Conservation (phyloP, 2,797 vertebrate species). For the Spinus pinus region DNA sequence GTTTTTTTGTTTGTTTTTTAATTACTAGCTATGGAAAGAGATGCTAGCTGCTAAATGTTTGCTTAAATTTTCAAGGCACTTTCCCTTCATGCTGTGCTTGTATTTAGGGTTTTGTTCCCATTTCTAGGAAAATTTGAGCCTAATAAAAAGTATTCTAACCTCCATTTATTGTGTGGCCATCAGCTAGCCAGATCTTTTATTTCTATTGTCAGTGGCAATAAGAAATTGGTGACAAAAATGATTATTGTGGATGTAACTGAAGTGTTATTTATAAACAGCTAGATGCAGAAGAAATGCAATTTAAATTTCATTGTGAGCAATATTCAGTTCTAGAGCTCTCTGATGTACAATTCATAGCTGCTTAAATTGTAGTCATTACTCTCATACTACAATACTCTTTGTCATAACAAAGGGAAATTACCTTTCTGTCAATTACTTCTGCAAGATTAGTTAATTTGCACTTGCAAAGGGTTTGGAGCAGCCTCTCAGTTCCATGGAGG, state of each 20-base stretch:
- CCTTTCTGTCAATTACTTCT: slow-evolving; percentile 52
- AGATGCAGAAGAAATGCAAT: slow-evolving; percentile 48
- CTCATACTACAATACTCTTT: slow-evolving; percentile 47
- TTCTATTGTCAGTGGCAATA: not conserved
- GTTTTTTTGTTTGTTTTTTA: not conserved
- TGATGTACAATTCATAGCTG: slow-evolving; percentile 52
- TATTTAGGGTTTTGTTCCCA: not conserved
- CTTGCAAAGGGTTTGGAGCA: not conserved
- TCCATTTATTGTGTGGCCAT: not conserved
- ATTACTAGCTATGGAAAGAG: not conserved
- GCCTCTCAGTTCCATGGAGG: not conserved
- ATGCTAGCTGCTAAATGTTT: not conserved
- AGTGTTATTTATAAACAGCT: slow-evolving; percentile 62
- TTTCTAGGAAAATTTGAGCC: not conserved
- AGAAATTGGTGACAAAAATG: not conserved
- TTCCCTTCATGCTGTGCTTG: not conserved
- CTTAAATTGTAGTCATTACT: slow-evolving; percentile 59
- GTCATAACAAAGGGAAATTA: slow-evolving; percentile 58
- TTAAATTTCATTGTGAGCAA: slow-evolving; percentile 50
- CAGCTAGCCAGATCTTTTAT: slow-evolving; percentile 7
- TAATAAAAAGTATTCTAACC: not conserved
- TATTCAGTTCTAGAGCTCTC: slow-evolving; percentile 37
- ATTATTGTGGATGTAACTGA: slow-evolving; percentile 3
- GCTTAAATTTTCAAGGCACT: not conserved
- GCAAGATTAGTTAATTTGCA: slow-evolving; percentile 53